A percentile compares a stretch with the other conserved stretches of the same genome.
These are phyloP conservation scores for Nephrotoma appendiculata DNA, from an alignment of 2,888 invertebrate genomes.

Conservation along the genomic window DNA sequence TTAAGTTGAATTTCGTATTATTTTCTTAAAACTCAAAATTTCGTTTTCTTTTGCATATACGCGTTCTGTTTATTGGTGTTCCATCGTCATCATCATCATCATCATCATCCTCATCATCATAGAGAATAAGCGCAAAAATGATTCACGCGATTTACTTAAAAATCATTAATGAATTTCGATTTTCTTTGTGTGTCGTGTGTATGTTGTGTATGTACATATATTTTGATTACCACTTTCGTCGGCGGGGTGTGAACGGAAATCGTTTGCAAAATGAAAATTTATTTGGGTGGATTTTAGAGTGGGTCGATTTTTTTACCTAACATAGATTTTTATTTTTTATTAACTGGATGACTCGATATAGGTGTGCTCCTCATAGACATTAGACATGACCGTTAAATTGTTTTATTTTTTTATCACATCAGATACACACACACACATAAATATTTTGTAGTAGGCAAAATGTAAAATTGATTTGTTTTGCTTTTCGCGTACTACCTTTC, in stretches of 20 bases:
- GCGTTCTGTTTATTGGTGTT: not conserved
- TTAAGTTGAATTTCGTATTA: not conserved
- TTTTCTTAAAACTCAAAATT: not conserved
- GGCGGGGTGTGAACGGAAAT: not conserved
- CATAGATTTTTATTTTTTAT: not conserved
- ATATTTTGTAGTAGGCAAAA: not conserved
- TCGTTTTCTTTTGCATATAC: not conserved
- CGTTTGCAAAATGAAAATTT: not conserved
- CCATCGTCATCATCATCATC: not conserved
- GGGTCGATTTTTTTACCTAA: not conserved
- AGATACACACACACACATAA: not conserved
- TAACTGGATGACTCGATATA: not conserved
- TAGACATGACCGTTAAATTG: not conserved
- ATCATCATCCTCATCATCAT: not conserved
- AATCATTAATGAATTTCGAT: not conserved
- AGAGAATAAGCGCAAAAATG: not conserved
- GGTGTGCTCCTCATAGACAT: not conserved
- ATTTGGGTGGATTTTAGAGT: not conserved
- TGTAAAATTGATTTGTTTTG: not conserved
- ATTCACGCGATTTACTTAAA: not conserved
- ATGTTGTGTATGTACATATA: not conserved
- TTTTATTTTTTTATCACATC: not conserved
- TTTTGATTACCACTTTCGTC: not conserved
- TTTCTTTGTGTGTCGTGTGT: not conserved
- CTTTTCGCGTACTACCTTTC: not conserved